Conservation (phyloP, 2,888 invertebrate genomes). For the Drosophila nigricruria region DNA sequence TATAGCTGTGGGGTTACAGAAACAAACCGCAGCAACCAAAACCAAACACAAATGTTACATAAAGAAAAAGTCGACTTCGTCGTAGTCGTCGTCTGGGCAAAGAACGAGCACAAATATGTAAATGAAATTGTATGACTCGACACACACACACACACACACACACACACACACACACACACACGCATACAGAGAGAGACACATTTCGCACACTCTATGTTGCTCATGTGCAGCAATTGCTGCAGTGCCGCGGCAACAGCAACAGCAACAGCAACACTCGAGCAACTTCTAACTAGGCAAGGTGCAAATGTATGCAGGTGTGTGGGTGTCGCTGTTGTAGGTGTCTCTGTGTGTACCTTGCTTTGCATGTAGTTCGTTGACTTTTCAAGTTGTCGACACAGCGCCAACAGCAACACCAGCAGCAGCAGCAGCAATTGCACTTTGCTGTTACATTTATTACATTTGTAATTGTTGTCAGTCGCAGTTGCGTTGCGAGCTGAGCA, state of each 20-base stretch:
- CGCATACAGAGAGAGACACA: slow-evolving; percentile 5
- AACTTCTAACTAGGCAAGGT: slow-evolving; percentile 69
- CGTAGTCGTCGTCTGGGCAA: slow-evolving; percentile 54
- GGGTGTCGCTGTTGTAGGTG: slow-evolving; percentile 27
- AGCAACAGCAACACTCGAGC: slow-evolving; percentile 57
- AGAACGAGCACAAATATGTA: slow-evolving; percentile 75
- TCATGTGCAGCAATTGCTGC: slow-evolving; percentile 51
- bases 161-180: slow-evolving; percentile 19
- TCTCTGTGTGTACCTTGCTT: slow-evolving; percentile 45
- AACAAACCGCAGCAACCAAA: slow-evolving; percentile 77
- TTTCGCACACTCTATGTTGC: slow-evolving; percentile 16
- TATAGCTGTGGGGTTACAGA: slow-evolving; percentile 42
- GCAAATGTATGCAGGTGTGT: slow-evolving; percentile 58
- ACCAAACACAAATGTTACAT: slow-evolving; percentile 78
- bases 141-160: slow-evolving; percentile 16
- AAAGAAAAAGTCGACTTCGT: slow-evolving; percentile 79
- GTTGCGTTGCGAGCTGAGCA: slow-evolving; percentile 46
- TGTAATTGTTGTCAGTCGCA: slow-evolving; percentile 80
- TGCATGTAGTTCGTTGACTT: slow-evolving; percentile 80
- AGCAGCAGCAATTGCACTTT: slow-evolving; percentile 68
- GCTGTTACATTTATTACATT: slow-evolving; percentile 80
- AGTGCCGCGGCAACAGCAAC: slow-evolving; percentile 57
- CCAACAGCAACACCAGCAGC: slow-evolving; percentile 14
- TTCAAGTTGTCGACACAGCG: slow-evolving; percentile 66
- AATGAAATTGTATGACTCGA: slow-evolving; percentile 77